Conservation (phyloP, 1,140 invertebrate species). For the Drosophila malerkotliana region DNA sequence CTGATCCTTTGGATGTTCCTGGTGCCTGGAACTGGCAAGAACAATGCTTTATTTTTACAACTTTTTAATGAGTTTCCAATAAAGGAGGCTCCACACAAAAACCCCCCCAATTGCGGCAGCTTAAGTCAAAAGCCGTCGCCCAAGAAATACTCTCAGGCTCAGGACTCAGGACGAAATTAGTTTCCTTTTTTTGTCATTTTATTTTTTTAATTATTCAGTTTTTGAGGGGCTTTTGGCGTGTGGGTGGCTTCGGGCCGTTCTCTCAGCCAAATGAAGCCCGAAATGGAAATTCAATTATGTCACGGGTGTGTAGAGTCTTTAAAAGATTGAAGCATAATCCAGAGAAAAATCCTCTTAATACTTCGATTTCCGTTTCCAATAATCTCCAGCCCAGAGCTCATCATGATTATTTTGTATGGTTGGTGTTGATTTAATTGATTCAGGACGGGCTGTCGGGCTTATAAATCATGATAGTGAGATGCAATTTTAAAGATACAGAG, state of each 20-base stretch:
- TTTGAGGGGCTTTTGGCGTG: neutral
- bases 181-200: conserved; percentile 58
- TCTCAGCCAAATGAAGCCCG: conserved; percentile 15
- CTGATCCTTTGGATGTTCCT: too few relatives aligned
- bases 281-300: conserved; percentile 76
- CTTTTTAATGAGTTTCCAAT: conserved; percentile 77
- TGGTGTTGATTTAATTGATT: neutral
- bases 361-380: neutral
- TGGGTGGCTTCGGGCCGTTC: neutral
- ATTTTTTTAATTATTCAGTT: conserved; percentile 56
- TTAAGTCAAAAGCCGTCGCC: conserved; percentile 41
- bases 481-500: neutral
- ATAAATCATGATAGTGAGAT: neutral
- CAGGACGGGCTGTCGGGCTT: neutral
- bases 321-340: neutral
- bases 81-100: conserved; percentile 7
- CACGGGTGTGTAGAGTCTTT: conserved; percentile 32
- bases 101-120: conserved; percentile 11
- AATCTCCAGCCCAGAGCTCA: neutral
- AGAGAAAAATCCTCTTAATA: neutral
- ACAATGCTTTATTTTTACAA: conserved; percentile 46
- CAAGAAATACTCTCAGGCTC: too few relatives aligned
- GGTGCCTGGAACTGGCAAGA: neutral
- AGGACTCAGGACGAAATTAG: conserved; percentile 57
- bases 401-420: neutral